Conservation (phyloP, 2,113 vertebrate species). For the Etheostoma spectabile region DNA sequence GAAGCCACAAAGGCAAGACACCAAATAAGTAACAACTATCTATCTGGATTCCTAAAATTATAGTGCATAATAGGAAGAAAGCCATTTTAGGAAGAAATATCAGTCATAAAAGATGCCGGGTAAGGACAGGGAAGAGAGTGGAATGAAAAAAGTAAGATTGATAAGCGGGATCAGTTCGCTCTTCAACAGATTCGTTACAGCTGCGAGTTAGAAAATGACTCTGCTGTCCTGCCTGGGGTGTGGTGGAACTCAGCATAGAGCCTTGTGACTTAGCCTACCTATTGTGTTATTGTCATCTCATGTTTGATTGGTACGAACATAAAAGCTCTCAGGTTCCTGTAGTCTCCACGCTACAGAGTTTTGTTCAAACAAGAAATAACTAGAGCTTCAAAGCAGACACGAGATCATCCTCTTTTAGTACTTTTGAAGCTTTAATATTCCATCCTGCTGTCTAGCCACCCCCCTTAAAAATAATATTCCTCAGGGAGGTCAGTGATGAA, state of each 20-base stretch:
- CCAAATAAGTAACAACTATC: background rate
- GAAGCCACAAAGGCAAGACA: background rate
- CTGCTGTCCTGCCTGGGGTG: slow-evolving; percentile 17
- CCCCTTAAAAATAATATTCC: background rate
- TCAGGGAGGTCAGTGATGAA: background rate
- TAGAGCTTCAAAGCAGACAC: slow-evolving; percentile 52
- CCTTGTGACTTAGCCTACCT: slow-evolving; percentile 6
- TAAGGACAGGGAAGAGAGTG: background rate
- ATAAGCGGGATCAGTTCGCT: background rate
- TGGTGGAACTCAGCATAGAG: slow-evolving; percentile 17
- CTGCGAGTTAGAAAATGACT: slow-evolving; percentile 19
- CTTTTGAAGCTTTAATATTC: background rate
- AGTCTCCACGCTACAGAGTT: slow-evolving; percentile 30
- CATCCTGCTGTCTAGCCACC: background rate
- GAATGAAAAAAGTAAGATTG: background rate
- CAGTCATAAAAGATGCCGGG: background rate
- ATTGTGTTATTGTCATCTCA: slow-evolving; percentile 57
- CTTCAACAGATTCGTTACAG: slow-evolving; percentile 21
- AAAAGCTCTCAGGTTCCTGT: slow-evolving; percentile 54
- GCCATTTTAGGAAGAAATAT: background rate
- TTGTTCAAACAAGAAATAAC: slow-evolving; percentile 58
- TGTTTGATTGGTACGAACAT: slow-evolving; percentile 52
- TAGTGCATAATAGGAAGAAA: background rate
- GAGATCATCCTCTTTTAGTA: background rate
- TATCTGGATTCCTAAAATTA: slow-evolving; percentile 1